phyloP scores from a whole-genome alignment of 2,797 vertebrate species.

The Danio albolineatus region DNA sequence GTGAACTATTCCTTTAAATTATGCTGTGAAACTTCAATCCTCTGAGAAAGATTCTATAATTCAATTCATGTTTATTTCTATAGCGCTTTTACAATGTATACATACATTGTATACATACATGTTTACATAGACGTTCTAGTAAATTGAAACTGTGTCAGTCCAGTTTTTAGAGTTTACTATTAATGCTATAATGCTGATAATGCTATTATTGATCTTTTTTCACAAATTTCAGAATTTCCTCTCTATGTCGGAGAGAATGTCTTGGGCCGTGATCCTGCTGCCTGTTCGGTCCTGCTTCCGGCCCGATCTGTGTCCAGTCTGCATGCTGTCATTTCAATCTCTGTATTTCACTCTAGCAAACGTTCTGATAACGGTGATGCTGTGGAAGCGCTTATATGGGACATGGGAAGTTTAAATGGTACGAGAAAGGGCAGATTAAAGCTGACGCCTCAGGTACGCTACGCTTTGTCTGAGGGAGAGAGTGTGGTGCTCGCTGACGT shows the following conservation, averaged over 20 bases:
- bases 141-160: too few species aligned
- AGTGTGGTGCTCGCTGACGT: slow-evolving; percentile 85
- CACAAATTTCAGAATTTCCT: slow-evolving; percentile 78
- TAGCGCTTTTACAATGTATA: too few species aligned
- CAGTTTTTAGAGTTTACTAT: too few species aligned
- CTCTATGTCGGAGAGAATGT: slow-evolving; percentile 86
- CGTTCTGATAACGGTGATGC: slow-evolving; percentile 25
- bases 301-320: slow-evolving; percentile 85
- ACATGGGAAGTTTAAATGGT: slow-evolving; percentile 87
- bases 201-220: background rate
- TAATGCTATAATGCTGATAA: too few species aligned
- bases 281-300: slow-evolving; percentile 78
- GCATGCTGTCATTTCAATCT: slow-evolving; percentile 84
- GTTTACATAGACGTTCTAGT: too few species aligned
- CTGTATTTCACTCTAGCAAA: slow-evolving; percentile 67
- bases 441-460: slow-evolving; percentile 82
- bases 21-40: too few species aligned
- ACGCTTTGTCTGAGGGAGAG: slow-evolving; percentile 82
- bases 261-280: slow-evolving; percentile 82
- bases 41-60: too few species aligned
- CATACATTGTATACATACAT: too few species aligned
- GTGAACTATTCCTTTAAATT: too few species aligned
- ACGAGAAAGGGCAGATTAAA: slow-evolving; percentile 83
- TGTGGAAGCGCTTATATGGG: slow-evolving; percentile 82
- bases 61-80: too few species aligned